Percentiles rank a stretch among this genome's conserved stretches.
Evolutionary conservation across 1,140 invertebrate genomes (phyloP).

Genomic region (Conus ventricosus): DNA sequence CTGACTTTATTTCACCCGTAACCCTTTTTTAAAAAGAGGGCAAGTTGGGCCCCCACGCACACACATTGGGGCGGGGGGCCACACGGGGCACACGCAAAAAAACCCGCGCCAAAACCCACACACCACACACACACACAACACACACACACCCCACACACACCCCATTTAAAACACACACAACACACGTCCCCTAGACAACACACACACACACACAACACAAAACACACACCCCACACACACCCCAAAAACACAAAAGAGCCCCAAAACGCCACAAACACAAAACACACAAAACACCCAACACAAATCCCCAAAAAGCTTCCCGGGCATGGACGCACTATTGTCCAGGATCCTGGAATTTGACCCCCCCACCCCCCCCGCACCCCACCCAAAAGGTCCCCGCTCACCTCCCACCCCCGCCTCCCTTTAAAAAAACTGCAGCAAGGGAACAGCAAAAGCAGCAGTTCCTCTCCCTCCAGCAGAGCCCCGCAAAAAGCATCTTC

Average conservation of each 20-base stretch:
- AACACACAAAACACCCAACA: background rate
- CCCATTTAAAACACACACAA: background rate
- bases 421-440: background rate
- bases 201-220: background rate
- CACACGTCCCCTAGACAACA: background rate
- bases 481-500: background rate
- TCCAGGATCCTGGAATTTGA: background rate
- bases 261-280: background rate
- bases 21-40: too few species aligned
- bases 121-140: background rate
- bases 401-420: background rate
- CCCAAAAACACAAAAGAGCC: background rate
- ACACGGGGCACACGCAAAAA: too few species aligned
- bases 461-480: background rate
- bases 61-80: too few species aligned
- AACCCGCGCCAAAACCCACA: background rate
- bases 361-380: too few species aligned
- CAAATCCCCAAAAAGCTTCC: background rate
- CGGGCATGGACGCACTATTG: background rate
- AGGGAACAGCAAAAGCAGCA: background rate
- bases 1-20: too few species aligned
- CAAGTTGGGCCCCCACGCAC: too few species aligned
- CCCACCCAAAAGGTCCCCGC: background rate
- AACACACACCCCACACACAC: background rate
- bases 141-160: conserved; percentile 10